phyloP scores from a whole-genome alignment of 1,140 invertebrate genomes.

The Cylas formicarius region DNA sequence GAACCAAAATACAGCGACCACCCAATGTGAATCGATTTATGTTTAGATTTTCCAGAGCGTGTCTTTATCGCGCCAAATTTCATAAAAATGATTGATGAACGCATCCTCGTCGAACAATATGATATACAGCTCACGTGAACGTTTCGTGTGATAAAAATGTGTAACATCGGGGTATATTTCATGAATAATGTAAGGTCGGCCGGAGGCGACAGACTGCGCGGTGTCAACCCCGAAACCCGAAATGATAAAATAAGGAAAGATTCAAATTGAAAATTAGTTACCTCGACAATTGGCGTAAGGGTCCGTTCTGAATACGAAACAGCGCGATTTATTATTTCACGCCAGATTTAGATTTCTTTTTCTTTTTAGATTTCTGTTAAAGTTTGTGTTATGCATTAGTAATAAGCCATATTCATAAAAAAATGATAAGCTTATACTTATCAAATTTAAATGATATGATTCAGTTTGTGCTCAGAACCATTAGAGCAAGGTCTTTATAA shows the following conservation, averaged over 20 bases:
- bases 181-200: slow-evolving; percentile 38
- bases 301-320: slow-evolving; percentile 15
- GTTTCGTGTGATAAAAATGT: slow-evolving; percentile 37
- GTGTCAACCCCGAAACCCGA: slow-evolving; percentile 14
- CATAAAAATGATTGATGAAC: slow-evolving; percentile 25
- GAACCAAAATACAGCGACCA: no score
- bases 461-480: no score
- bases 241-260: slow-evolving; percentile 29
- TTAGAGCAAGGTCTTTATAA: no score
- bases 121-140: slow-evolving; percentile 22
- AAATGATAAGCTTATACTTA: no score
- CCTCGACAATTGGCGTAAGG: slow-evolving; percentile 29
- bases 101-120: slow-evolving; percentile 19
- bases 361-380: no score
- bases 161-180: slow-evolving; percentile 30
- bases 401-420: no score
- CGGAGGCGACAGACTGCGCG: slow-evolving; percentile 32
- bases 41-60: no score
- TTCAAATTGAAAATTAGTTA: slow-evolving; percentile 37
- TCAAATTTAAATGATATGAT: no score
- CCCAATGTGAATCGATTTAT: no score
- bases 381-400: no score
- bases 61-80: no score
- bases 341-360: no score
- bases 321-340: slow-evolving; percentile 14